Conservation (phyloP, 2,113 vertebrate genomes). For the Notechis scutatus region DNA sequence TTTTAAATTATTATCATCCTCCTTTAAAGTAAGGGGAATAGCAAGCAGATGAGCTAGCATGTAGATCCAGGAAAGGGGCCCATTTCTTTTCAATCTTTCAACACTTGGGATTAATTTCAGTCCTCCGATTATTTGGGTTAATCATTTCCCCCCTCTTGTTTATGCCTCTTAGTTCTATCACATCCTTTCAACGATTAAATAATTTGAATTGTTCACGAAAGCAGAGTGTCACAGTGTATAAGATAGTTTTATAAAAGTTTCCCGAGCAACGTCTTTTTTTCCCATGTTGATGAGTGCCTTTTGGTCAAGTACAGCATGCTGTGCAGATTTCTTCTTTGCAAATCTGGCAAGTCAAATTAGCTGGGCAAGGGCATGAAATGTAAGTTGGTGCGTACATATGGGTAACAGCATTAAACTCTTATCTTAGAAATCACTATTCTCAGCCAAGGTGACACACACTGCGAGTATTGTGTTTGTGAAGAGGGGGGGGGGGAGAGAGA, state of each 20-base stretch:
- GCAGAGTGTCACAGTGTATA: background rate
- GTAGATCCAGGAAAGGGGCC: background rate
- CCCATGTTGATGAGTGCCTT: background rate
- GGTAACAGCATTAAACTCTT: background rate
- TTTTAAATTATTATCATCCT: background rate
- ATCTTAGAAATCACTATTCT: constrained; percentile 33
- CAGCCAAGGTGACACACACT: constrained; percentile 36
- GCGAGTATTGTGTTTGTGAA: background rate
- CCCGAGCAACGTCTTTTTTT: background rate
- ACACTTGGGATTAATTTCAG: background rate
- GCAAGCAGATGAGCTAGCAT: background rate
- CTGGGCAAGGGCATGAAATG: background rate
- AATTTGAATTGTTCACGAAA: background rate
- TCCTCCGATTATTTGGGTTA: background rate
- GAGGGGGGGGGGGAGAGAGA: background rate
- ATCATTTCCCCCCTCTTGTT: background rate
- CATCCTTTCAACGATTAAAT: background rate
- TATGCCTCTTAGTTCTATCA: background rate
- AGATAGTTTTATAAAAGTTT: background rate
- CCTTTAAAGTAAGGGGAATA: background rate
- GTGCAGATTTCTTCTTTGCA: background rate
- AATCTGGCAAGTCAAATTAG: background rate
- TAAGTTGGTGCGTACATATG: background rate
- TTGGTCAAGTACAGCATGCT: background rate
- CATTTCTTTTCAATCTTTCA: constrained; percentile 8